Percentiles rank a stretch among this genome's conserved stretches.
These are phyloP conservation scores for Philonicus albiceps DNA, from an alignment of 2,888 invertebrate species.

Conservation along the genomic window DNA sequence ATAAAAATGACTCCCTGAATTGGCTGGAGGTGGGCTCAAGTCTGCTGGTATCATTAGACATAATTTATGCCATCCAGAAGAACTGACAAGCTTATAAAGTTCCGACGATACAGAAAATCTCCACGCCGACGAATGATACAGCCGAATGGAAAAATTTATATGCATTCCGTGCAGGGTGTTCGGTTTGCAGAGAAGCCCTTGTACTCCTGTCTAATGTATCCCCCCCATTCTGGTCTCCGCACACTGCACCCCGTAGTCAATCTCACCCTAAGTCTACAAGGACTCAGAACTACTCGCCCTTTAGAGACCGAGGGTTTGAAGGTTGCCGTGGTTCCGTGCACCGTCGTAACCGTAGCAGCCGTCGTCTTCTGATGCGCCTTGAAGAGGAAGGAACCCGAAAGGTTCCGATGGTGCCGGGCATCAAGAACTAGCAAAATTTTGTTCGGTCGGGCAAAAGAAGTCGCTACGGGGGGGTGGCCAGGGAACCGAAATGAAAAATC, in stretches of 20 bases:
- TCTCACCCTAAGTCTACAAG: neutral
- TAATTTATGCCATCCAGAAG: conserved; percentile 41
- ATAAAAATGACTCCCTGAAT: neutral
- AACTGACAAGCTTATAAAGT: conserved; percentile 45
- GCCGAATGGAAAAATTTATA: conserved; percentile 42
- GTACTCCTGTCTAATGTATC: neutral
- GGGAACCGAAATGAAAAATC: conserved; percentile 42
- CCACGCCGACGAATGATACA: conserved; percentile 32
- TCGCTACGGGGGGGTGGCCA: neutral
- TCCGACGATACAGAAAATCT: conserved; percentile 23
- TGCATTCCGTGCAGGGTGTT: conserved; percentile 42
- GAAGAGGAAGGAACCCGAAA: conserved; percentile 7
- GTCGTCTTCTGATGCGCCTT: conserved; percentile 32
- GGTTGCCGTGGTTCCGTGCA: neutral
- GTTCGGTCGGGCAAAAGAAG: neutral
- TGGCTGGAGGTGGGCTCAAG: conserved; percentile 15
- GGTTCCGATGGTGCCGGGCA: conserved; percentile 2
- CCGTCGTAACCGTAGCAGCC: neutral
- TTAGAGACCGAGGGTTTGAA: neutral
- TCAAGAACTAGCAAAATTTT: conserved; percentile 21
- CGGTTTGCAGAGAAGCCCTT: conserved; percentile 25
- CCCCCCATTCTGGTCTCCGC: neutral
- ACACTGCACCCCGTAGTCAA: neutral
- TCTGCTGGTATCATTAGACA: conserved; percentile 41
- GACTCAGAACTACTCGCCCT: neutral